Base-by-base conservation (phyloP, 1,140 invertebrate genomes). In the Penaeus vannamei region DNA sequence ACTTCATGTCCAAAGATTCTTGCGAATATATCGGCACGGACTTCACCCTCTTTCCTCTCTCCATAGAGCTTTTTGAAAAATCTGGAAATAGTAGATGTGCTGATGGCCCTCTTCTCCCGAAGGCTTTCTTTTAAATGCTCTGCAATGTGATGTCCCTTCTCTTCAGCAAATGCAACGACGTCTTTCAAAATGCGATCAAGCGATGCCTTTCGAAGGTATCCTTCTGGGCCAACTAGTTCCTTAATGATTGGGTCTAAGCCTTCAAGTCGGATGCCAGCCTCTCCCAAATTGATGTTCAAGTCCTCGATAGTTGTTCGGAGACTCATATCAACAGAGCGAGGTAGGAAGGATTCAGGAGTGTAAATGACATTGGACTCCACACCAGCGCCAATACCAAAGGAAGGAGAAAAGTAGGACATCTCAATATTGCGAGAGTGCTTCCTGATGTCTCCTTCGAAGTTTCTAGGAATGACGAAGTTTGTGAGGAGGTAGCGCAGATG, bases 361-460 rank as follows among this genome's bases (percentile, higher is more conserved):
- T 85, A 89, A 23, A 89, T 79, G 66, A 89, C 32, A 61, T 85
- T 89, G 72, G 82, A 85, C 59, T 89, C 83, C 1, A 89, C 22
- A 4, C 83, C 82, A 29, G 72, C 46, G 29, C 87, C 82, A 32
- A 85, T 29, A 53, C 82, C 81, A 20, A 80, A 36, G 4, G 66
- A 80, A 2, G 53, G 59, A 10, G 53, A 10, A 32, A 84, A 89
- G 61, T 84, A 89, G 2, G 87, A 89, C n/a, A 89, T 23, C 42
- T 89, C 87, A 23, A 89, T 80, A 26, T 84, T 84, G 83, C 72
- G 87, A 17, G 87, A 89, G 29, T 89, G 84, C 29, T 66, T 89
- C 32, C 66, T 89, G 29, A 89, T 64, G 36, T 89, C 83, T 1
- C 17, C 32, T 14, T 84, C n/a, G 66, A 80, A 85, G 76, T 89